Percentiles rank a stretch among this genome's conserved stretches.
These are phyloP conservation scores for Poeciliopsis gracilis DNA, from an alignment of 2,797 vertebrate genomes.

Conservation along the genomic window DNA sequence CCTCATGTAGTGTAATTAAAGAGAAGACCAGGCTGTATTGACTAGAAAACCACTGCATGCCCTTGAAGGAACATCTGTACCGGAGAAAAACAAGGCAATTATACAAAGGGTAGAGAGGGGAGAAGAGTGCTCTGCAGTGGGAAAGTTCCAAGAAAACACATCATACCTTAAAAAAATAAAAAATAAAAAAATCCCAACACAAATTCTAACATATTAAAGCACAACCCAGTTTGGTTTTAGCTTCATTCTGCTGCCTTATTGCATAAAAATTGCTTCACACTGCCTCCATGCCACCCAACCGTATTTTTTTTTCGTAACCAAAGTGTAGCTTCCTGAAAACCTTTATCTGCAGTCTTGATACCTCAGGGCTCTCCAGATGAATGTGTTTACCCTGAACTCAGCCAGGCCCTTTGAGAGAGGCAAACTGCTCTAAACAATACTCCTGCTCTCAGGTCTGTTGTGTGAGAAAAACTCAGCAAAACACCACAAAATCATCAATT, in stretches of 20 bases:
- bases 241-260: constrained; percentile 34
- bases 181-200: constrained; percentile 28
- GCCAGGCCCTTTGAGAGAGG: constrained; percentile 53
- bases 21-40: constrained; percentile 79
- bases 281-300: background rate
- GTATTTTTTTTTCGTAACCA: constrained; percentile 18
- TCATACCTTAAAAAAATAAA: constrained; percentile 36
- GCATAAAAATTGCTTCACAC: constrained; percentile 29
- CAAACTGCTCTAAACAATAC: constrained; percentile 58
- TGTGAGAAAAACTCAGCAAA: constrained; percentile 52
- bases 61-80: constrained; percentile 85
- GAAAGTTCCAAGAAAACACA: constrained; percentile 51
- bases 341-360: constrained; percentile 69
- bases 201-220: constrained; percentile 35
- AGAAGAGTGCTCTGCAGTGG: constrained; percentile 56
- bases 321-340: constrained; percentile 25
- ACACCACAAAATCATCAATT: constrained; percentile 26
- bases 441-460: constrained; percentile 35
- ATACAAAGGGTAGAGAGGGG: constrained; percentile 67
- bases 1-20: constrained; percentile 83
- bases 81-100: constrained; percentile 85
- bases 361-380: constrained; percentile 59
- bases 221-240: constrained; percentile 15
- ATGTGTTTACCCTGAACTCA: constrained; percentile 67
- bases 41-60: constrained; percentile 81